A percentile compares a stretch with the other conserved stretches of the same genome.
These are phyloP conservation scores for Anoplopoma fimbria DNA, from an alignment of 2,113 vertebrate genomes.

Conservation along the genomic window DNA sequence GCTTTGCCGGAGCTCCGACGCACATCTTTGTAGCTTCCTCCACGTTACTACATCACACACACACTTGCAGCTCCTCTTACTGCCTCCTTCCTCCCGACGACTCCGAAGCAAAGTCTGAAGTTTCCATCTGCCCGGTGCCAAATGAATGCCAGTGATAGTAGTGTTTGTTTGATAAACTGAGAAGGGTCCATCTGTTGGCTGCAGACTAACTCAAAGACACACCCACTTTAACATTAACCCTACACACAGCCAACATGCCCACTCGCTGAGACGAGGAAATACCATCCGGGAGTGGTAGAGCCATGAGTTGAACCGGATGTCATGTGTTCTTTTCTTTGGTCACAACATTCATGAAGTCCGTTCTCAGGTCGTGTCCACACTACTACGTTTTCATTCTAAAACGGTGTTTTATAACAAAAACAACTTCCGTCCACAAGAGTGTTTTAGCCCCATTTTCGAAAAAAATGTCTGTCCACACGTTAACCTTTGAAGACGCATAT, in stretches of 20 bases:
- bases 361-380: too few species aligned
- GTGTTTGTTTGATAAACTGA: constrained; percentile 53
- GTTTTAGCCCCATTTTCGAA: too few species aligned
- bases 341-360: background rate
- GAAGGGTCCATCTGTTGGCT: constrained; percentile 51
- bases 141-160: constrained; percentile 28
- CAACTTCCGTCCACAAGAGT: too few species aligned
- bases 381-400: too few species aligned
- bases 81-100: constrained; percentile 15
- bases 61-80: constrained; percentile 13
- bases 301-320: background rate
- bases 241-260: background rate
- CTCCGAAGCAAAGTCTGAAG: constrained; percentile 29
- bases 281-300: background rate
- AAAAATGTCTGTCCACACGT: too few species aligned
- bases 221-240: constrained; percentile 27
- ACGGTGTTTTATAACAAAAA: too few species aligned
- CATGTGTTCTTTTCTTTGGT: background rate
- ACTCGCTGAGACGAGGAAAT: background rate
- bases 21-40: constrained; percentile 8
- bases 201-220: constrained; percentile 34
- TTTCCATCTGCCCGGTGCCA: constrained; percentile 52
- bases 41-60: background rate
- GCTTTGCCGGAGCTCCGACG: constrained; percentile 2
- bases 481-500: too few species aligned